Percentiles rank a stretch among this genome's conserved stretches.
These are phyloP conservation scores for Oscheius sp. DNA, from an alignment of 2,888 invertebrate genomes.

Conservation along the genomic window DNA sequence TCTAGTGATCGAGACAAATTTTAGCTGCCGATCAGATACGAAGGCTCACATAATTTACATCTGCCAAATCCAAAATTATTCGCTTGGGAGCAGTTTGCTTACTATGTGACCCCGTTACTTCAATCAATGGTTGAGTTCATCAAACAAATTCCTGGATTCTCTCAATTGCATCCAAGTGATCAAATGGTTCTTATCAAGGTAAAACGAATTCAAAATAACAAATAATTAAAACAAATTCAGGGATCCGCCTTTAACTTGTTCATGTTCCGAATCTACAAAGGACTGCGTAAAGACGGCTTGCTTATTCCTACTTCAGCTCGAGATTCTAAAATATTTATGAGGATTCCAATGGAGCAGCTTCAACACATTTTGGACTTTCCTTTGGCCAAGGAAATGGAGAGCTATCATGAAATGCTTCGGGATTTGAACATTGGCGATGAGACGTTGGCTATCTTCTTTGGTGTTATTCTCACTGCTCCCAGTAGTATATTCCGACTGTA, in stretches of 20 bases:
- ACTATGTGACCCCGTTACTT: conserved; percentile 24
- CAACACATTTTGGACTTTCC: background rate
- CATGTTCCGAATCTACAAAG: conserved; percentile 39
- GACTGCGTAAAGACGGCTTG: conserved; percentile 40
- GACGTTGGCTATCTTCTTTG: conserved; percentile 38
- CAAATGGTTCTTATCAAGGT: conserved; percentile 43
- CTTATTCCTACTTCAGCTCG: conserved; percentile 17
- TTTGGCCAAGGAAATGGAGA: background rate
- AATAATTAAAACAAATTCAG: conserved; percentile 19
- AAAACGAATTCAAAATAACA: background rate
- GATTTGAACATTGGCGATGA: conserved; percentile 34
- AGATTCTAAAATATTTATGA: background rate
- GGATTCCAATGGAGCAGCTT: conserved; percentile 20
- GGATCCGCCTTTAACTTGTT: conserved; percentile 37
- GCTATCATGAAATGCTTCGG: conserved; percentile 8
- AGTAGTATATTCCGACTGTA: background rate
- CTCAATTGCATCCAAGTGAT: conserved; percentile 25
- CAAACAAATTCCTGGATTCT: conserved; percentile 41
- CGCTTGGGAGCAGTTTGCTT: conserved; percentile 42
- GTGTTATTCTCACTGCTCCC: conserved; percentile 38
- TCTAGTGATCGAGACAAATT: background rate
- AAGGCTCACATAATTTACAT: background rate
- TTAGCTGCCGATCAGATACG: conserved; percentile 5
- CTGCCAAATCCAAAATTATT: background rate
- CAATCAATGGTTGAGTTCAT: conserved; percentile 38